Percentiles rank a stretch among this genome's conserved stretches.
These are phyloP conservation scores for Maccullochella peelii DNA, from an alignment of 2,113 vertebrate species.

Conservation along the genomic window DNA sequence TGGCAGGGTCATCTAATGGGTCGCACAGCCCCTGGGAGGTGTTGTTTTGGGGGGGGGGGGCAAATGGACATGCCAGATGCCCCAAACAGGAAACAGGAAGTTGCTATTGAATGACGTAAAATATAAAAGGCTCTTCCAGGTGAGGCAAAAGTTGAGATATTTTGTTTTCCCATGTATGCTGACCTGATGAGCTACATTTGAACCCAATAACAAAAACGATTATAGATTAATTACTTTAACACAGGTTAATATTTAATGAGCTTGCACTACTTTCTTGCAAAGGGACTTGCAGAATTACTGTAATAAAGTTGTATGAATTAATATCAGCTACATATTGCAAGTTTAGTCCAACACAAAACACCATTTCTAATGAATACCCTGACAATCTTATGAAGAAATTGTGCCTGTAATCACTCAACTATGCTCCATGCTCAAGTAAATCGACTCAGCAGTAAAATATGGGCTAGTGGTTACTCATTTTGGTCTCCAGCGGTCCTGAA, in stretches of 20 bases:
- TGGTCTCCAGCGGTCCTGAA: slow-evolving; percentile 56
- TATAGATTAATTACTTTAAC: slow-evolving; percentile 20
- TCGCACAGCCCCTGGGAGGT: slow-evolving; percentile 66
- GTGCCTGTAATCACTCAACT: slow-evolving; percentile 31
- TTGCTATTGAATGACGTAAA: slow-evolving; percentile 77
- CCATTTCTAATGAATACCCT: background rate
- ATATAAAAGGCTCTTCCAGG: slow-evolving; percentile 73
- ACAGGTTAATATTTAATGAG: background rate
- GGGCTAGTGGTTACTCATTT: slow-evolving; percentile 45
- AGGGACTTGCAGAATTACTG: background rate
- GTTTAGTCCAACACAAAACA: background rate
- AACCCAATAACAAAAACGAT: slow-evolving; percentile 9
- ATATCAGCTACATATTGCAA: background rate
- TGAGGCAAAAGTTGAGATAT: slow-evolving; percentile 73
- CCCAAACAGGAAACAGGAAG: slow-evolving; percentile 86
- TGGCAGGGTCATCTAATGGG: slow-evolving; percentile 74
- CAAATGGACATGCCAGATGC: slow-evolving; percentile 81
- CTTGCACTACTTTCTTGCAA: background rate
- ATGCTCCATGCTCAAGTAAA: slow-evolving; percentile 19
- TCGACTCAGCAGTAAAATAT: slow-evolving; percentile 34
- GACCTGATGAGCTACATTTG: slow-evolving; percentile 31
- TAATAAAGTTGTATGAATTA: too few relatives aligned
- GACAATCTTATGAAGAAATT: background rate
- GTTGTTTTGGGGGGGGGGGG: slow-evolving; percentile 69
- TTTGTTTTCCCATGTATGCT: slow-evolving; percentile 60